Base-by-base conservation (phyloP, 2,888 invertebrate species). In the Pammene aurita region DNA sequence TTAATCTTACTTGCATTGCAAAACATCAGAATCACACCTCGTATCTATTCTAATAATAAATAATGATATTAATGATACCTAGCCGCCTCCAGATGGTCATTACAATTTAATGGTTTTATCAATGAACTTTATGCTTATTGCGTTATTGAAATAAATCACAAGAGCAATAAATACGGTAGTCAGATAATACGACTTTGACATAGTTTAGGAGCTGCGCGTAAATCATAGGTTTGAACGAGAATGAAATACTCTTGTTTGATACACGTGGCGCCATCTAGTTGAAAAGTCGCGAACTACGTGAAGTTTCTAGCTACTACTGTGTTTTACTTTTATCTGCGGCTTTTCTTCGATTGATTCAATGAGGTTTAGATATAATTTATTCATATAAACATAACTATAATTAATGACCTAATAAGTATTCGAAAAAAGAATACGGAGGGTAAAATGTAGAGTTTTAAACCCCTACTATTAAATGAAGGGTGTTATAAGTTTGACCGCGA, bases 111-210 rank as follows among this genome's bases (percentile, higher is more conserved):
- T 26, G 56, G 44, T 65, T 56, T 52, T 58, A 66, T 66, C 58
- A 66, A 58, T 60, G 56, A 48, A 56, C 26, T 62, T 55, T 61
- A 67, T 62, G 66, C 60, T 35, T 46, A 16, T 54, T 60, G 66
- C 26, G 48, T 42, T 42, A 57, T 46, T 66, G 14, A 73, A 76
- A 82, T 85, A 85, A 82, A 85, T 88, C 83, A 83, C 76, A 77
- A 78, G 77, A 72, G 72, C 74, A 75, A 80, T 85, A 80, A 82
- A 85, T 82, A 81, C 76, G 75, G 78, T 75, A 77, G 80, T 78
- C 76, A 79, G 83, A 86, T 84, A 82, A 76, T 80, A 80, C 80
- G 85, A 78, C 84, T 88, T 87, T 88, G 87, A 86, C 87, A 87
- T 73, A 85, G 78, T 83, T 88, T 77, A 64, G 46, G 42, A 68